Evolutionary conservation across 2,113 vertebrate genomes (phyloP).

Genomic region (Varanus salvator): DNA sequence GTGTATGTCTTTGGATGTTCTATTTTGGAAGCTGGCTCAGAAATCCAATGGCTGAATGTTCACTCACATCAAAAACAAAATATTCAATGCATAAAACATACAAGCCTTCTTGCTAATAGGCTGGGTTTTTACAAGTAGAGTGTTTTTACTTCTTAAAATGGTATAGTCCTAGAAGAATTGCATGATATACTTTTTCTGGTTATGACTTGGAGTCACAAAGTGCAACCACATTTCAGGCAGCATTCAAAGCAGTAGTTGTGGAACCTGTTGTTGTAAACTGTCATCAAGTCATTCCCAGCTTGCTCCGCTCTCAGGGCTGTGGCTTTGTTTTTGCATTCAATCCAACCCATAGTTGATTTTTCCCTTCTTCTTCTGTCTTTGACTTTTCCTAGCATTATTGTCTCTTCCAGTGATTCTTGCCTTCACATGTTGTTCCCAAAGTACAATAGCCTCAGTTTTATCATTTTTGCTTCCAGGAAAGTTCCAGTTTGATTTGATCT

Average conservation of each 20-base stretch:
- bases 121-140: neutral
- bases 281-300: too few relatives aligned
- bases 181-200: neutral
- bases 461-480: too few relatives aligned
- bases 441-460: too few relatives aligned
- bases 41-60: neutral
- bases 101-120: neutral
- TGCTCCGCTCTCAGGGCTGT: too few relatives aligned
- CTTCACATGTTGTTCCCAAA: too few relatives aligned
- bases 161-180: neutral
- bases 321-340: too few relatives aligned
- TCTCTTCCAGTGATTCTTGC: too few relatives aligned
- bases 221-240: neutral
- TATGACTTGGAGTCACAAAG: neutral
- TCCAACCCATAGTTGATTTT: too few relatives aligned
- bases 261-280: too few relatives aligned
- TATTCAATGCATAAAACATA: neutral
- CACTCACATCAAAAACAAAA: neutral
- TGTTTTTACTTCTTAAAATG: neutral
- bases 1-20: neutral
- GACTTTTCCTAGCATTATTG: too few relatives aligned
- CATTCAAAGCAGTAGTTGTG: neutral
- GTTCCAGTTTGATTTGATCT: too few relatives aligned
- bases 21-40: neutral
- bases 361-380: too few relatives aligned